Evolutionary conservation across 2,113 vertebrate species (phyloP).

Genomic region (Donacobius atricapilla): DNA sequence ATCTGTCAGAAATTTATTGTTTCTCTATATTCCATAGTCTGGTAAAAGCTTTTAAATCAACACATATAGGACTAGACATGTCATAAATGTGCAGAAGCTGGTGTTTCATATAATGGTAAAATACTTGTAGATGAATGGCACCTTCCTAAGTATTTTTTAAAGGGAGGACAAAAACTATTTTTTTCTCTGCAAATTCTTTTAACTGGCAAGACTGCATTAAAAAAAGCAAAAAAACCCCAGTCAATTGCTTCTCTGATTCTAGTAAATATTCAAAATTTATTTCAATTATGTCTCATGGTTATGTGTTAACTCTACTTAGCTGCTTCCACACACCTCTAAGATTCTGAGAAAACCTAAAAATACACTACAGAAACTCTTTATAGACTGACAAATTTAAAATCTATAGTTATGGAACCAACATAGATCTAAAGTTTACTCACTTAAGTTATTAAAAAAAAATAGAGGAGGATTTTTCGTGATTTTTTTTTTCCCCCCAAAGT

Average conservation of each 20-base stretch:
- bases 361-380: not conserved
- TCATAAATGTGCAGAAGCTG: not conserved
- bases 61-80: not conserved
- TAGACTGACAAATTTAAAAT: not conserved
- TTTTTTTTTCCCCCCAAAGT: not conserved
- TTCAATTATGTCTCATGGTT: not conserved
- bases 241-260: not conserved
- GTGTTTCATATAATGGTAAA: not conserved
- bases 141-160: not conserved
- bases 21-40: not conserved
- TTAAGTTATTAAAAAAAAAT: not conserved
- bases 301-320: not conserved
- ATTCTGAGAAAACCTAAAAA: not conserved
- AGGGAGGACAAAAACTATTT: rapidly evolving
- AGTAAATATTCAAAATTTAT: not conserved
- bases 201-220: not conserved
- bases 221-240: rapidly evolving
- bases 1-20: not conserved
- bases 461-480: not conserved
- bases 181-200: not conserved
- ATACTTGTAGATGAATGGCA: not conserved
- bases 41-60: not conserved
- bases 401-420: not conserved
- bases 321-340: not conserved
- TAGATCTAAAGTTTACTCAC: not conserved